These are phyloP conservation scores for Tachina fera DNA, from an alignment of 2,888 invertebrate genomes.

Conservation along the genomic window DNA sequence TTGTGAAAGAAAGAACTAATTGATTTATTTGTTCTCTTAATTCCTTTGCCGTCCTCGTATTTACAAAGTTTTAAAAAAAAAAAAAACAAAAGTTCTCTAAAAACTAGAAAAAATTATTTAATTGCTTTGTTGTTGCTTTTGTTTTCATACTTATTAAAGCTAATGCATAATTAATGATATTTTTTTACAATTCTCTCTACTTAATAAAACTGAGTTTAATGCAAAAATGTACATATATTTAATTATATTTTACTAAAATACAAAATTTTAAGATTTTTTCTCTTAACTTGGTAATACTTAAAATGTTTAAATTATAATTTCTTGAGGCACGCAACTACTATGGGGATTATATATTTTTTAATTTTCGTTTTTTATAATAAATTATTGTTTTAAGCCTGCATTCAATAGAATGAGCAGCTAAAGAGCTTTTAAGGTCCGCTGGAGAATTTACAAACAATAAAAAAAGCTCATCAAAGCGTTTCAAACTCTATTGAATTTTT, in stretches of 20 bases:
- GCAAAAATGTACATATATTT: slow-evolving; percentile 53
- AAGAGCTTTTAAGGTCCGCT: not conserved
- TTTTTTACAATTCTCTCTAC: slow-evolving; percentile 26
- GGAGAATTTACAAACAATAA: not conserved
- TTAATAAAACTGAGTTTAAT: slow-evolving; percentile 22
- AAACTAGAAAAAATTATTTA: no score
- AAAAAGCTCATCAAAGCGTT: not conserved
- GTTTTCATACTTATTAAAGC: no score
- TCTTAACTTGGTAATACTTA: slow-evolving; percentile 17
- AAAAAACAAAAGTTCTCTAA: no score
- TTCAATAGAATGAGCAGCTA: not conserved
- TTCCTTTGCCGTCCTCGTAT: no score
- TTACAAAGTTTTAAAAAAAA: no score
- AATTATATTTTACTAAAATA: slow-evolving; percentile 38
- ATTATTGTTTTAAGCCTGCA: slow-evolving; percentile 67
- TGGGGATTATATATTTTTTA: slow-evolving; percentile 53
- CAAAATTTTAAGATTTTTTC: slow-evolving; percentile 38
- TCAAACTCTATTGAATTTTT: slow-evolving; percentile 1
- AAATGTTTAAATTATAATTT: slow-evolving; percentile 60
- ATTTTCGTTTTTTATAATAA: slow-evolving; percentile 19
- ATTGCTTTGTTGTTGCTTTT: no score
- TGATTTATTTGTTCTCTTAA: no score
- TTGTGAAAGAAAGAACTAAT: no score
- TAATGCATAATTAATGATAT: not conserved
- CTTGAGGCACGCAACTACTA: slow-evolving; percentile 69